Conservation (phyloP, 2,797 vertebrate genomes). For the Australoheros facetus region DNA sequence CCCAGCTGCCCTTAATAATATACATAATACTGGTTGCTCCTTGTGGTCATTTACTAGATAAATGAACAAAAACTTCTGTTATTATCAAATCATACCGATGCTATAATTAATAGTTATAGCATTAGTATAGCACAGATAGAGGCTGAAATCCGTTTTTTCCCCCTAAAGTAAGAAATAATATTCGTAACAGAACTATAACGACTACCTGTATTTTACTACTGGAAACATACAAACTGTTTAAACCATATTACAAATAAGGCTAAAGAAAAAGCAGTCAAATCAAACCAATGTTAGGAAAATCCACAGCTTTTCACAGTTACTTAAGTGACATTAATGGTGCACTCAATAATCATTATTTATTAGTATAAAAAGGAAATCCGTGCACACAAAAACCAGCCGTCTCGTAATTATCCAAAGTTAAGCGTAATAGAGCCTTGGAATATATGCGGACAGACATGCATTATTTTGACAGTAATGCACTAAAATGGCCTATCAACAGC, state of each 20-base stretch:
- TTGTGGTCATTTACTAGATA: background rate
- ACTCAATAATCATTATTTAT: constrained; percentile 49
- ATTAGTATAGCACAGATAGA: background rate
- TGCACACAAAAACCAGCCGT: constrained; percentile 34
- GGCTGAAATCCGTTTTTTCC: background rate
- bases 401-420: constrained; percentile 74
- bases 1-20: constrained; percentile 9
- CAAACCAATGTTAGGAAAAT: constrained; percentile 18
- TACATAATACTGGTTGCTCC: background rate
- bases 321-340: constrained; percentile 47
- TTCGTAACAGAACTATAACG: background rate
- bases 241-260: background rate
- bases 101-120: no score
- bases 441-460: constrained; percentile 79
- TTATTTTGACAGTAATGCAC: constrained; percentile 87
- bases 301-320: constrained; percentile 18
- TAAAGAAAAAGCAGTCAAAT: background rate
- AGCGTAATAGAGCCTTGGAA: constrained; percentile 61
- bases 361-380: constrained; percentile 46
- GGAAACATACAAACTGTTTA: background rate
- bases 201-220: background rate
- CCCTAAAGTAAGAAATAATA: background rate
- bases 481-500: constrained; percentile 83
- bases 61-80: background rate
- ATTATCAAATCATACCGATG: background rate